These are phyloP conservation scores for Alethe diademata DNA, from an alignment of 2,113 vertebrate species.

Conservation along the genomic window DNA sequence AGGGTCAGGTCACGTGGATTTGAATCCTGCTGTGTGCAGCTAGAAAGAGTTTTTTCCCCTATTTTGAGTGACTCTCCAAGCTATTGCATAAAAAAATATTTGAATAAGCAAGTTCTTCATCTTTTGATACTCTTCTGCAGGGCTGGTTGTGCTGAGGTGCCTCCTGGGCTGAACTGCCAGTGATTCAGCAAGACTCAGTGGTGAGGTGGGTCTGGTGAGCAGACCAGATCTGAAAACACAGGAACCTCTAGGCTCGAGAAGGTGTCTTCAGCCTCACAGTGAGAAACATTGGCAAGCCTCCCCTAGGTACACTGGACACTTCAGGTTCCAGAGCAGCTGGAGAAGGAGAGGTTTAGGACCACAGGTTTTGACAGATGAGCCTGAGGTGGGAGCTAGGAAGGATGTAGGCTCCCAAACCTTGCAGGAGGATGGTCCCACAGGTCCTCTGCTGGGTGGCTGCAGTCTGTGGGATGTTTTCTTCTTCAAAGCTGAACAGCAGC, in stretches of 20 bases:
- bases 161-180: neutral
- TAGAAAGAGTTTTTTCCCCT: neutral
- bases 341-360: neutral
- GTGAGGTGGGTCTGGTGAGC: neutral
- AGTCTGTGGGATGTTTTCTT: neutral
- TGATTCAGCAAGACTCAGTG: neutral
- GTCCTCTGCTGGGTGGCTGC: neutral
- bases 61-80: neutral
- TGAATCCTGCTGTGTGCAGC: accelerated
- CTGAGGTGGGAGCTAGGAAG: neutral
- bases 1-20: neutral
- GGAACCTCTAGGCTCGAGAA: accelerated
- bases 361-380: neutral
- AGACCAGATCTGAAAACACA: neutral
- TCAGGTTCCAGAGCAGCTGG: neutral
- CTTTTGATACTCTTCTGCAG: neutral
- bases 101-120: neutral
- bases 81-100: neutral
- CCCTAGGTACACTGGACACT: neutral
- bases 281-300: neutral
- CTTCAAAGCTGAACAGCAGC: neutral
- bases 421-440: too few relatives aligned
- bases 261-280: neutral
- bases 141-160: neutral
- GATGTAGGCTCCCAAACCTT: neutral